Conservation (phyloP, 2,888 invertebrate genomes). For the Hypolimnas misippus region DNA sequence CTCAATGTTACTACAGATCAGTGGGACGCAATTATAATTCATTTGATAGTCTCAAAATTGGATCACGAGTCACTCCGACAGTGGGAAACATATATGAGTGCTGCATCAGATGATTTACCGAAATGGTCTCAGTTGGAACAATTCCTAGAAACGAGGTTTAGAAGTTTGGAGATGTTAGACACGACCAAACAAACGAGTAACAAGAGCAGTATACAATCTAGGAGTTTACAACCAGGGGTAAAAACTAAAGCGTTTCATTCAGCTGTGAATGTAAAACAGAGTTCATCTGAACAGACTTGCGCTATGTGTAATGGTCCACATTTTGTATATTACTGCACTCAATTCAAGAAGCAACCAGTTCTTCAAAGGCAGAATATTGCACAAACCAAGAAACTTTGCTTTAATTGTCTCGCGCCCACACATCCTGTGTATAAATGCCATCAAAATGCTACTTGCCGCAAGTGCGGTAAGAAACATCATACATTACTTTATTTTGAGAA, state of each 20-base stretch:
- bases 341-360: slow-evolving; percentile 8
- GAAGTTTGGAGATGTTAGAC: slow-evolving; percentile 1
- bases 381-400: slow-evolving; percentile 16
- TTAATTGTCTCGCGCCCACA: slow-evolving; percentile 17
- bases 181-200: not conserved
- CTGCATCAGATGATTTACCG: not conserved
- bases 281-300: not conserved
- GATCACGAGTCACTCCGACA: slow-evolving; percentile 2
- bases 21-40: not conserved
- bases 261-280: slow-evolving; percentile 3
- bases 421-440: slow-evolving; percentile 16
- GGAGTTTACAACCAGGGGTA: not conserved
- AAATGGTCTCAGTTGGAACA: slow-evolving; percentile 2
- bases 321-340: slow-evolving; percentile 5
- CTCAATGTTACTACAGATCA: not conserved
- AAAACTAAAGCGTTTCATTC: slow-evolving; percentile 20
- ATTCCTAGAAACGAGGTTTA: not conserved
- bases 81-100: not conserved
- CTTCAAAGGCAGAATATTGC: slow-evolving; percentile 13
- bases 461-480: slow-evolving; percentile 8
- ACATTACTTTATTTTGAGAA: slow-evolving; percentile 6
- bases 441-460: slow-evolving; percentile 6
- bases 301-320: slow-evolving; percentile 14
- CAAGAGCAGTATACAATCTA: not conserved
- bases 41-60: slow-evolving; percentile 1